Evolutionary conservation across 2,888 invertebrate species (phyloP).

Genomic region (Tipula vernalis): DNA sequence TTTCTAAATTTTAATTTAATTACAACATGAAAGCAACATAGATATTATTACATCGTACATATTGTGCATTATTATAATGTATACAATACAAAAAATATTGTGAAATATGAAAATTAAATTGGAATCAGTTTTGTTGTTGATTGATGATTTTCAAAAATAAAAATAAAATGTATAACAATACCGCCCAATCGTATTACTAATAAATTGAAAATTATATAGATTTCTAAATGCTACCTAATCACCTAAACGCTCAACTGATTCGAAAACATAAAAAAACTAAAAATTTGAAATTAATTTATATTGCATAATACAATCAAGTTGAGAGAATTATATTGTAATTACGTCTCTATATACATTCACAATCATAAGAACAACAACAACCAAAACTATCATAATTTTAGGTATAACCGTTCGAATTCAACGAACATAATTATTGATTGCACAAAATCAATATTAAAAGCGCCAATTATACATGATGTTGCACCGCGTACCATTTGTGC

Average conservation of each 20-base stretch:
- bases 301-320: background rate
- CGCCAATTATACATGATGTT: background rate
- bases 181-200: background rate
- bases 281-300: background rate
- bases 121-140: background rate
- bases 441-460: background rate
- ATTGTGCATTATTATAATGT: background rate
- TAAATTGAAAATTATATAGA: background rate
- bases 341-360: background rate
- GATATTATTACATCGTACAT: background rate
- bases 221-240: background rate
- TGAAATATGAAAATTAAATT: background rate
- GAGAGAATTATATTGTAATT: background rate
- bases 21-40: background rate
- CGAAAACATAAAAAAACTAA: background rate
- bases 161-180: background rate
- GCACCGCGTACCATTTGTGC: background rate
- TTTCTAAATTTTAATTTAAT: background rate
- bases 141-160: background rate
- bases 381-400: background rate
- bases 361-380: background rate
- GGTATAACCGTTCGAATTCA: background rate
- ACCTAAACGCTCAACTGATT: background rate
- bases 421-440: background rate
- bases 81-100: background rate